These are phyloP conservation scores for Leptinotarsa texana DNA, from an alignment of 1,140 invertebrate genomes.

Conservation along the genomic window DNA sequence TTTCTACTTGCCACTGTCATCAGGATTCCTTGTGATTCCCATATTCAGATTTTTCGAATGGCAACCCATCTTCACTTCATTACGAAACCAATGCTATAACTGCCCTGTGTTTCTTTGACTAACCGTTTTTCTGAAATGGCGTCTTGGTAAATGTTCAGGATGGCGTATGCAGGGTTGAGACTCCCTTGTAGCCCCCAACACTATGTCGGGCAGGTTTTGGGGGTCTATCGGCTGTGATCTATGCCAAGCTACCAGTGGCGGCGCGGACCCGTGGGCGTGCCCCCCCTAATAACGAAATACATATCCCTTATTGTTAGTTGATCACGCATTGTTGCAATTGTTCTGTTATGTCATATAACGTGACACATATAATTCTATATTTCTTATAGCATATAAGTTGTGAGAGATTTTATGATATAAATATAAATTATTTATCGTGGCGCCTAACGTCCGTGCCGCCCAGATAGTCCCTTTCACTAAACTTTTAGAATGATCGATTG, in stretches of 20 bases:
- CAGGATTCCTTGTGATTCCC: no score
- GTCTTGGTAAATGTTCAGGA: no score
- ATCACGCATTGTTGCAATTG: conserved; percentile 54
- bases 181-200: neutral
- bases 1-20: no score
- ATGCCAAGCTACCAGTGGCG: conserved; percentile 49
- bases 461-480: neutral
- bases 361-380: conserved; percentile 55
- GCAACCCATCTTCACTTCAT: no score
- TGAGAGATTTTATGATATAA: conserved; percentile 49
- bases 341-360: conserved; percentile 55
- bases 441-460: conserved; percentile 16
- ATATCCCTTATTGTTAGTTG: conserved; percentile 57
- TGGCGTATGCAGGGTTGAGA: conserved; percentile 13
- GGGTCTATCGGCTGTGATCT: conserved; percentile 54
- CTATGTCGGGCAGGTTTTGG: conserved; percentile 35
- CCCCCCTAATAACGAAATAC: conserved; percentile 55
- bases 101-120: no score
- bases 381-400: conserved; percentile 54
- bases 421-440: conserved; percentile 45
- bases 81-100: no score
- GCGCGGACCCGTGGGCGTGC: conserved; percentile 30
- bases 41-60: no score
- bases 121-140: no score
- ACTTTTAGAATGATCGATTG: no score